Evolutionary conservation across 2,113 vertebrate species (phyloP), one percentile per base, ranked within the genome.

Genomic region (Macquaria australasica): DNA sequence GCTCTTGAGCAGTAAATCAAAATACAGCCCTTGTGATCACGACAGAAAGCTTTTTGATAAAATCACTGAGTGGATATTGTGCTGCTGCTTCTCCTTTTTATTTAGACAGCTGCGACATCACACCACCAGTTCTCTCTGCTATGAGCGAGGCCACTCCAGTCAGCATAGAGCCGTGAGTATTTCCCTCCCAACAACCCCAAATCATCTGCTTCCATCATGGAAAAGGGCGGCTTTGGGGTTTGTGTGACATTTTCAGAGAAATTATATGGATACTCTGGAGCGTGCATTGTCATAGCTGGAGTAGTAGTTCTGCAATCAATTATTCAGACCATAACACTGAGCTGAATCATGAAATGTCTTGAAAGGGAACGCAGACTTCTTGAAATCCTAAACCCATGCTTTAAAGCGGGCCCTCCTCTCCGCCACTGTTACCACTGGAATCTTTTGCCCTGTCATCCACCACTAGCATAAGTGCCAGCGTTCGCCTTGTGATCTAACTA

Each of bases 121-220:
- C 98, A 3, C 98, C 98, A 3, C 98, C 98, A 0, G 94, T 99
- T 75, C 96, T 99, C 56, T 96, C 97, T 0, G 97, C 97, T 20
- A 97, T 99, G 89, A 96, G 95, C 14, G 98, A 99, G 80, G 97
- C 96, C 91, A 99, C 98, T 18, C 98, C 98, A 0, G 98, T 99
- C 95, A 99, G 98, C 96, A 97, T 99, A 23, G 98, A 99, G 89
- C 98, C 98, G 98, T 99, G 95, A 99, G 98, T 99, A 91, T 81
- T 53, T 31, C 63, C 69, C 58, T 31, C 59, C 37, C 45, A 23
- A 20, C 75, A 20, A 56, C 70, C 9, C 6, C 77, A 67, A 48
- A 55, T 55, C 64, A 0, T 80, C 56, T 58, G 74, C 43, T 56
- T 66, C 50, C 58, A 37, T 34, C 16, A 4, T 67, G 28, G 66